Percentiles rank a stretch among this genome's conserved stretches.
Conservation (phyloP, 2,113 vertebrate species). For the Sorex fumeus region DNA sequence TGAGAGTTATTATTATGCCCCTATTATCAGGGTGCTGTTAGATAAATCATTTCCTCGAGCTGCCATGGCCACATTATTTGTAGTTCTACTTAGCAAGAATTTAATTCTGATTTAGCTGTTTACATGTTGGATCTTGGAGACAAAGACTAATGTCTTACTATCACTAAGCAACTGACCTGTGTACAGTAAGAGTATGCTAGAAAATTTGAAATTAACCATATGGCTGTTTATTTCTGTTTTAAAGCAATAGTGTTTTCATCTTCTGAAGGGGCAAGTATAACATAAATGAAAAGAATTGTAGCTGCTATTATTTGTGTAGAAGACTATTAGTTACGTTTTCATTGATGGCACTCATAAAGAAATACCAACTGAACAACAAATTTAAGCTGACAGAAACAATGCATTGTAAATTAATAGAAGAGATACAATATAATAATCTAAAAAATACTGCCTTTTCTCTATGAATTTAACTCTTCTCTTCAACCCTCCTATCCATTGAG, state of each 20-base stretch:
- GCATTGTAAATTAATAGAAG: conserved; percentile 1
- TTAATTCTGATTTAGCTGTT: conserved; percentile 50
- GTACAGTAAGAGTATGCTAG: not conserved
- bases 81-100: not conserved
- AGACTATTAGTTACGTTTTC: not conserved
- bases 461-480: not conserved
- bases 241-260: not conserved
- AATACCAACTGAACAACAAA: conserved; percentile 15
- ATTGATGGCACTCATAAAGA: not conserved
- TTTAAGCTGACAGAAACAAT: conserved; percentile 50
- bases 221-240: not conserved
- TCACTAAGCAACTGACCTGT: conserved; percentile 20
- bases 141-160: conserved; percentile 25
- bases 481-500: not conserved
- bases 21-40: not conserved
- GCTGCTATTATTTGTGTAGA: not conserved
- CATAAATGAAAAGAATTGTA: not conserved
- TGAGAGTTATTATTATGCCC: not conserved
- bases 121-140: conserved; percentile 32
- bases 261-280: not conserved
- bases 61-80: not conserved
- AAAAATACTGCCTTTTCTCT: conserved; percentile 20
- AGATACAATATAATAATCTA: not conserved
- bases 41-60: conserved; percentile 6
- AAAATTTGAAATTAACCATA: conserved; percentile 40